These are phyloP conservation scores for Onychomys torridus DNA, from an alignment of 2,797 vertebrate species.

Conservation along the genomic window DNA sequence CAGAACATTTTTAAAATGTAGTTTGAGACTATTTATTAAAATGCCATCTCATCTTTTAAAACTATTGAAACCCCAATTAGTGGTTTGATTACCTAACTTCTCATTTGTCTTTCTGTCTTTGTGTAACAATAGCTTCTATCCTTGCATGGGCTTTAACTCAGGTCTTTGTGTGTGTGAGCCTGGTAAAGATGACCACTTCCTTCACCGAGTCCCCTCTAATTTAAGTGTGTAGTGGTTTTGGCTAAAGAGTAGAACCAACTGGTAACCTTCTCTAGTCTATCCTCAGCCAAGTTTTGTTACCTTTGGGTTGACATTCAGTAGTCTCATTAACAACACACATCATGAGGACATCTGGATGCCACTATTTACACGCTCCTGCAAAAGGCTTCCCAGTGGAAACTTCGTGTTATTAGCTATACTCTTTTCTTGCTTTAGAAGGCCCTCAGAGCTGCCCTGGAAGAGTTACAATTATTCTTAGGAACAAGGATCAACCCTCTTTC, in stretches of 20 bases:
- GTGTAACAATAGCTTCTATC: slow-evolving; percentile 20
- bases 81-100: slow-evolving; percentile 38
- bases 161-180: background rate
- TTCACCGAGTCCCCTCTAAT: slow-evolving; percentile 58
- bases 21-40: slow-evolving; percentile 65
- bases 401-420: background rate
- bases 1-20: slow-evolving; percentile 47
- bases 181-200: slow-evolving; percentile 43
- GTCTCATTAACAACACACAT: slow-evolving; percentile 11
- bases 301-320: background rate
- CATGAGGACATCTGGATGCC: background rate
- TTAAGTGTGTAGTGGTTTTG: slow-evolving; percentile 51
- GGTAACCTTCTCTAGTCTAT: slow-evolving; percentile 67
- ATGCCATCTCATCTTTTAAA: slow-evolving; percentile 3
- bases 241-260: slow-evolving; percentile 12
- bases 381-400: background rate
- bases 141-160: slow-evolving; percentile 40
- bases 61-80: slow-evolving; percentile 44
- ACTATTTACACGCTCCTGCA: slow-evolving; percentile 2
- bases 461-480: slow-evolving; percentile 23
- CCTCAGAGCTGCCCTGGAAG: background rate
- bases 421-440: background rate
- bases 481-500: background rate
- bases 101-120: slow-evolving; percentile 55
- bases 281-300: slow-evolving; percentile 57